Conservation (phyloP, 2,888 invertebrate species). For the Auanema sp. region DNA sequence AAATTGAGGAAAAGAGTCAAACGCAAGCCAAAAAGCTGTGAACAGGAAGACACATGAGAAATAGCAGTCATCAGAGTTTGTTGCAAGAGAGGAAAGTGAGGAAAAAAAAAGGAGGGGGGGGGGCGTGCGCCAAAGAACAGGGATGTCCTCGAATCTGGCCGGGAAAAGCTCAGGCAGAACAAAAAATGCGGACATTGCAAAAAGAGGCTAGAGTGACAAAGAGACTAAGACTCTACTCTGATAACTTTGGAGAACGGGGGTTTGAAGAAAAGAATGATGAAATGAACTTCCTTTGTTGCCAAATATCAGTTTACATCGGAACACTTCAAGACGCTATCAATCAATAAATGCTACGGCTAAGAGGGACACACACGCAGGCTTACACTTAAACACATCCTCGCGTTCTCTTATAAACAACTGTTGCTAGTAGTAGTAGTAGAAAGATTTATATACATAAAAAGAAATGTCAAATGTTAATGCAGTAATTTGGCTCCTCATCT, state of each 20-base stretch:
- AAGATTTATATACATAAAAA: not conserved
- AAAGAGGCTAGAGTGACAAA: conserved; percentile 7
- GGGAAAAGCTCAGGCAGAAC: not conserved
- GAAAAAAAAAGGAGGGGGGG: no score
- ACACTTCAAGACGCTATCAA: conserved; percentile 18
- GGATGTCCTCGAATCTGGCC: not conserved
- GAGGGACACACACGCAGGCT: conserved; percentile 20
- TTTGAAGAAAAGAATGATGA: not conserved
- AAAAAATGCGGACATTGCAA: not conserved
- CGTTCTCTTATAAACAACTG: conserved; percentile 1
- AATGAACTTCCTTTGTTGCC: not conserved
- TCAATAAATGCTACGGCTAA: conserved; percentile 12
- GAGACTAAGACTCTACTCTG: not conserved
- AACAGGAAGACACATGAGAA: no score
- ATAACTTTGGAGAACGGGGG: conserved; percentile 1
- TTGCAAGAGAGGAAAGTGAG: conserved; percentile 8
- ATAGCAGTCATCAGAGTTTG: no score
- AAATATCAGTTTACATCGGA: conserved; percentile 5
- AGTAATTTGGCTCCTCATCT: not conserved
- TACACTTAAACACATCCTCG: conserved; percentile 12
- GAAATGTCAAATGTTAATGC: no score
- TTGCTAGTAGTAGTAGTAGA: not conserved
- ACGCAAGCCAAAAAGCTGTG: no score
- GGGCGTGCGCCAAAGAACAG: conserved; percentile 8
- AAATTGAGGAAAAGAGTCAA: no score